Conservation (phyloP, 2,113 vertebrate genomes). For the Zootoca vivipara region DNA sequence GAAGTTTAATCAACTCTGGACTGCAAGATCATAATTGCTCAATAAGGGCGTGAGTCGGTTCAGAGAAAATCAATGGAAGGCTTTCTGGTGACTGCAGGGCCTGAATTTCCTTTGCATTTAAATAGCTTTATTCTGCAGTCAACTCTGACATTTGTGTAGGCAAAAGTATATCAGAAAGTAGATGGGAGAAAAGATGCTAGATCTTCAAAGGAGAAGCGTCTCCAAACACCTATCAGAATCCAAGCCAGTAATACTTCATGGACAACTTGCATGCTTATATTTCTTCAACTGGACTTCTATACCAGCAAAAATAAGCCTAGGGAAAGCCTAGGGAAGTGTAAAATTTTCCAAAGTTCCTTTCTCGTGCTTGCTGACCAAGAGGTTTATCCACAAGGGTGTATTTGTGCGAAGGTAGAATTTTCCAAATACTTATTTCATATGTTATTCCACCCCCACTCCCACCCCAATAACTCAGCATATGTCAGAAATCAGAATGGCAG, state of each 20-base stretch:
- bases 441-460: neutral
- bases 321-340: neutral
- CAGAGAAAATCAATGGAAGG: conserved; percentile 34
- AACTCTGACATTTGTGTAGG: neutral
- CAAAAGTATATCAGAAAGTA: conserved; percentile 8
- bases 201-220: neutral
- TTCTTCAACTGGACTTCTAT: neutral
- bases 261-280: neutral
- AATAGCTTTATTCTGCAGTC: conserved; percentile 31
- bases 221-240: neutral
- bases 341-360: neutral
- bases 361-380: neutral
- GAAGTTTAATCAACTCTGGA: conserved; percentile 28
- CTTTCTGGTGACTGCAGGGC: conserved; percentile 17
- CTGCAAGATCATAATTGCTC: conserved; percentile 31
- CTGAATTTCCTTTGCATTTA: conserved; percentile 37
- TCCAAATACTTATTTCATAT: neutral
- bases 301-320: neutral
- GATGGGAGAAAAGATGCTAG: neutral
- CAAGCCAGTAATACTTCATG: neutral
- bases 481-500: too few species aligned
- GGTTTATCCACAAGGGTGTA: neutral
- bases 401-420: neutral
- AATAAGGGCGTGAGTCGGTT: conserved; percentile 21
- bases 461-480: too few species aligned